phyloP scores from a whole-genome alignment of 2,113 vertebrate species.

The Ramphastos sulfuratus region DNA sequence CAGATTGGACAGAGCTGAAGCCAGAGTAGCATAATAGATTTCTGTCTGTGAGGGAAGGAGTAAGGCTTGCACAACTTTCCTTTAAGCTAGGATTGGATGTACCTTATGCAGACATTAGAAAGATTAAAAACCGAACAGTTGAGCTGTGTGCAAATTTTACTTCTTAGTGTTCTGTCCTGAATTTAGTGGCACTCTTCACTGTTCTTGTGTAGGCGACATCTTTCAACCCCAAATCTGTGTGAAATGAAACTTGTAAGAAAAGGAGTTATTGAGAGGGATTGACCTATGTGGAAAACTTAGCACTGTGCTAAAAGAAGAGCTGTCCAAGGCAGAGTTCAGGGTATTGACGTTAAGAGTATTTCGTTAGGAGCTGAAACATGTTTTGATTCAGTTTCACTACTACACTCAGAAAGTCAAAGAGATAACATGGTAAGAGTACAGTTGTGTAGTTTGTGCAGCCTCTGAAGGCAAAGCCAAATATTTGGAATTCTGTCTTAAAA shows the following conservation, averaged over 20 bases:
- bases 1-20: background rate
- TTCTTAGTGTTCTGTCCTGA: background rate
- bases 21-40: background rate
- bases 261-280: background rate
- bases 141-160: rapidly evolving
- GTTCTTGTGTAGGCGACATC: background rate
- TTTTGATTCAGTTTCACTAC: background rate
- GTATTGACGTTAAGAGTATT: background rate
- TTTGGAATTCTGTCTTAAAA: background rate
- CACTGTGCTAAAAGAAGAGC: background rate
- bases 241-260: background rate
- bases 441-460: background rate
- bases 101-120: background rate
- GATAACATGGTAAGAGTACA: background rate
- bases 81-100: background rate
- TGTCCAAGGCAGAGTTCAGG: background rate
- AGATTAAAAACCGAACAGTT: background rate
- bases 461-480: background rate
- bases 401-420: background rate
- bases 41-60: background rate
- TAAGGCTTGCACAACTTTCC: background rate
- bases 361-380: background rate
- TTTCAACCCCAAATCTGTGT: background rate
- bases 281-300: background rate
- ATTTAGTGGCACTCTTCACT: background rate